Base-by-base conservation (phyloP, 2,113 vertebrate species). In the Corythornis cristatus region DNA sequence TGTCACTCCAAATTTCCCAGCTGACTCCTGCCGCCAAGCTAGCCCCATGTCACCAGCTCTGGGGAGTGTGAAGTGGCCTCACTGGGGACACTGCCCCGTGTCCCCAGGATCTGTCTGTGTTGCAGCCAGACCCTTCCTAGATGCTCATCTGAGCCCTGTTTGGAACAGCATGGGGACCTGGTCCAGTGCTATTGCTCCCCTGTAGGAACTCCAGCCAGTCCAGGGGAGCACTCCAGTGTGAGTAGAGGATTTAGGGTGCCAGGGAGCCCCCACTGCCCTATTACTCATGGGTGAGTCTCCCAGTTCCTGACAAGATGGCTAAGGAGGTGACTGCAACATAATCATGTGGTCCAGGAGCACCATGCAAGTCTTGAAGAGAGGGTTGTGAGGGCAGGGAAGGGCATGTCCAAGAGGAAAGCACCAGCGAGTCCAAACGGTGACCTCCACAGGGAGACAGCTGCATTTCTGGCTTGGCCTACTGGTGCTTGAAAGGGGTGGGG, bases 371-470 rank as follows among this genome's bases (percentile, higher is more conserved):
- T 86, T 19, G 72, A 61, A 73, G 66, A 1, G 6, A 86, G 56
- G 31, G 9, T 26, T 33, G 35, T 11, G 72, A 1, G 1, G 56
- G 46, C 60, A 64, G 62, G 35, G 72, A 73, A 66, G 58, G 72
- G 25, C 53, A 76, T 2, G 4, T 29, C 42, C 42, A 20, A 0
- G 0, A 31, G 37, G 35, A 66, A 33, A 76, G 45, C 60, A 33
- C 40, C 1, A 2, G 21, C 0, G 4, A 92, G 72, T 45, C 80
- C 72, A 17, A 22, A 12, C 0, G 1, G n/a, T 29, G 54, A 80
- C 60, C 72, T 53, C 86, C 56, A 18, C 0, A 42, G 54, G 5
- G 19, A 25, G 22, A 10, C 0, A 3, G 64, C 50, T 0, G 0
- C 35, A 1, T 37, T 71, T 65, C 60, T 74, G 68, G 8, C 60